These are phyloP conservation scores for Euplexia lucipara DNA, from an alignment of 2,888 invertebrate genomes.

Conservation along the genomic window DNA sequence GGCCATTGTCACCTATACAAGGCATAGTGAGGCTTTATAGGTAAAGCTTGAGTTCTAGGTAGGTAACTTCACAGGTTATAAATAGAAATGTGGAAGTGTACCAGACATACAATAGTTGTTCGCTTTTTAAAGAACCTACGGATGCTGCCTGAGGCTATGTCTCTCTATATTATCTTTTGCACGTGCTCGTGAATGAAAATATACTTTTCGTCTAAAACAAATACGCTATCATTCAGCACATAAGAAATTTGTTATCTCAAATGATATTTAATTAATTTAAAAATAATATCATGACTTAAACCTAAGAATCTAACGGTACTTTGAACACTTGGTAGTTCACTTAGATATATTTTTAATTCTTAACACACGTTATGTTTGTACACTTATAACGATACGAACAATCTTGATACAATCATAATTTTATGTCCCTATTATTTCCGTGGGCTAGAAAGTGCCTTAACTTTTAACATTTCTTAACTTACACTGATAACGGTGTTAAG, in stretches of 20 bases:
- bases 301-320: constrained; percentile 76
- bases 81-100: background rate
- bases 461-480: no score
- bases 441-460: no score
- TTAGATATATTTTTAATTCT: constrained; percentile 81
- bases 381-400: constrained; percentile 35
- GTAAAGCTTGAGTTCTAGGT: constrained; percentile 1
- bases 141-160: background rate
- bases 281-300: background rate
- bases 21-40: constrained; percentile 12
- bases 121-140: no score
- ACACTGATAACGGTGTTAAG: no score
- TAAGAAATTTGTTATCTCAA: background rate
- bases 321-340: constrained; percentile 71
- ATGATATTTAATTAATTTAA: constrained; percentile 1
- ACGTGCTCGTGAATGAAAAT: no score
- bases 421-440: no score
- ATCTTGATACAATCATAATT: constrained; percentile 66
- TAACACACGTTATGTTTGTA: constrained; percentile 71
- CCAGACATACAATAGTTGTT: background rate
- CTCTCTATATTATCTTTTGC: background rate
- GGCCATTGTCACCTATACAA: constrained; percentile 15
- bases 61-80: constrained; percentile 4
- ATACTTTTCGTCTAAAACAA: background rate
- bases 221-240: background rate